A percentile compares a stretch with the other conserved stretches of the same genome.
Conservation (phyloP, 2,888 invertebrate species). For the Brachynemurus nebulosus region DNA sequence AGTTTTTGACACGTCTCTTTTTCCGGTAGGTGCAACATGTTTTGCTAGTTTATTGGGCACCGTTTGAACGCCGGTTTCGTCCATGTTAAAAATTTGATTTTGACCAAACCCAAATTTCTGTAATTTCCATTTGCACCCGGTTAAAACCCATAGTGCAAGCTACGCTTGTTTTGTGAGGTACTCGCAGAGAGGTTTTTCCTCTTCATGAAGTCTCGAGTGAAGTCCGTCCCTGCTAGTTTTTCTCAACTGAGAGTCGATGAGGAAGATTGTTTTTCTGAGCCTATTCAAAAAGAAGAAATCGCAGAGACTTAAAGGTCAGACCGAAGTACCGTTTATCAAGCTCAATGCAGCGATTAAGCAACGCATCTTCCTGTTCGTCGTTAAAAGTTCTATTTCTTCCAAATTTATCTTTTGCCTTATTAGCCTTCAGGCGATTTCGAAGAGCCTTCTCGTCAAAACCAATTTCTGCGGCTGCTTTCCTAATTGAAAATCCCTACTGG, state of each 20-base stretch:
- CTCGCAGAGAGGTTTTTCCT: neutral
- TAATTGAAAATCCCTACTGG: too few species aligned
- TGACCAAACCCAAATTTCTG: conserved; percentile 18
- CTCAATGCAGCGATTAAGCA: too few species aligned
- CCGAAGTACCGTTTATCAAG: too few species aligned
- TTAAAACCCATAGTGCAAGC: conserved; percentile 22
- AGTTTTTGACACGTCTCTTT: conserved; percentile 20
- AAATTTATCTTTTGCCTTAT: too few species aligned
- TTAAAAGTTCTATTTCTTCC: too few species aligned
- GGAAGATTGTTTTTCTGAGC: neutral
- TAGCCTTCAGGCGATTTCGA: too few species aligned
- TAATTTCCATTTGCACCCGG: conserved; percentile 19
- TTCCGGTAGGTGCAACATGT: conserved; percentile 19
- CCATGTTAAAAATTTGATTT: conserved; percentile 19
- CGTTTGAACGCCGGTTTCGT: conserved; percentile 20
- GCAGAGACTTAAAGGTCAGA: neutral
- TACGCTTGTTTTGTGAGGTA: conserved; percentile 14
- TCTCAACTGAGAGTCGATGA: neutral
- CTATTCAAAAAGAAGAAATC: neutral
- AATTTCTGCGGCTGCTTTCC: too few species aligned
- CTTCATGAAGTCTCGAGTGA: neutral
- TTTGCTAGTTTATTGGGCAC: conserved; percentile 21
- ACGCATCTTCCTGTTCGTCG: too few species aligned
- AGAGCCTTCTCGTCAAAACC: too few species aligned
- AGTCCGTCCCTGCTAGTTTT: neutral